Conservation (phyloP, 2,113 vertebrate genomes). For the Puffinus mauretanicus region DNA sequence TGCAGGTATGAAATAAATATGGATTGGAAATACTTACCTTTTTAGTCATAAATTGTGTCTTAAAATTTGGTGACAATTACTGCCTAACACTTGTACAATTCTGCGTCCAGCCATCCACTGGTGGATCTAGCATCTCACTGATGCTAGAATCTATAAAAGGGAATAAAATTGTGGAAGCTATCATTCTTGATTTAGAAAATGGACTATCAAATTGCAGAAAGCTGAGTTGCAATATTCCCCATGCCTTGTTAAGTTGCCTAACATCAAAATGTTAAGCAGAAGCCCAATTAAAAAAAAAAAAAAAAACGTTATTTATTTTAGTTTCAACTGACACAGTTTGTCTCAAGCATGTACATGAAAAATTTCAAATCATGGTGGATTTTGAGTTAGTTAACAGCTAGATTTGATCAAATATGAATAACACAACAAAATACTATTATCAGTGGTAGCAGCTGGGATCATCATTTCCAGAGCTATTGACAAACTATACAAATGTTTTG, state of each 20-base stretch:
- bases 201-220: not conserved
- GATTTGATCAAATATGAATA: not conserved
- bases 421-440: not conserved
- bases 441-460: not conserved
- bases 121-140: not conserved
- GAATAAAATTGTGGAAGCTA: not conserved
- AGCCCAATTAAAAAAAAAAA: not conserved
- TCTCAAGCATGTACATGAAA: not conserved
- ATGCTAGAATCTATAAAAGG: not conserved
- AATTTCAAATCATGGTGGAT: not conserved
- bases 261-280: not conserved
- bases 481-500: not conserved
- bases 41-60: not conserved
- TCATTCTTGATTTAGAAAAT: not conserved
- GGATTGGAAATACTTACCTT: not conserved
- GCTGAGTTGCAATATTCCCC: not conserved
- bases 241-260: not conserved
- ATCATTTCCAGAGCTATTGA: not conserved
- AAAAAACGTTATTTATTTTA: not conserved
- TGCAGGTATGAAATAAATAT: not conserved
- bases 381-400: not conserved
- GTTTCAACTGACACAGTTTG: not conserved
- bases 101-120: not conserved
- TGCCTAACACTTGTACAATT: not conserved
- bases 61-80: not conserved